Base-by-base conservation (phyloP, 2,888 invertebrate species). In the Microctonus aethiopoides region DNA sequence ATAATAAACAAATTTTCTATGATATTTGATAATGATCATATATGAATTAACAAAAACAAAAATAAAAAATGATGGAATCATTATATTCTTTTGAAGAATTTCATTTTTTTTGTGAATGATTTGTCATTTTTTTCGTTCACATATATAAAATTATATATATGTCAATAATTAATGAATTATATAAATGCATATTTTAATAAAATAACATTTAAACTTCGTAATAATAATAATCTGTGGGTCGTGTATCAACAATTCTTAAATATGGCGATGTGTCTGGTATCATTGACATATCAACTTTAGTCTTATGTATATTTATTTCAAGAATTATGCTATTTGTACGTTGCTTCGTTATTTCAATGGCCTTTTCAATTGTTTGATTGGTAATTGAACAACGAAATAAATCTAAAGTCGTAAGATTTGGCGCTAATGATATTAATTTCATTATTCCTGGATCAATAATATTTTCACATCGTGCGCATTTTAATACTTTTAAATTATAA, bases 271-370 rank as follows among this genome's bases (percentile, higher is more conserved):
- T 72, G 32, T 76, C 72, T n/a, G 69, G 64, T 29, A 74, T 61
- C 16, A 69, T 66, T 3, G 36, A 66, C 29, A 75, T 51, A 51
- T 76, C 67, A 7, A 70, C 65, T 39, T 70, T 22, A 4, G 81
- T 82, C 57, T 77, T 77, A 7, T 83, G 84, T 6, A 84, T 77
- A 10, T 78, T 79, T 24, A 86, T 76, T 67, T 79, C 83, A 7
- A 86, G 76, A n/a, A 83, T 72, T 5, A 70, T 70, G 52, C 81
- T 82, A 52, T 80, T 85, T 13, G 76, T 77, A 20, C 86, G 77
- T 39, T 57, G 74, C 29, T 74, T 78, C 1, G 83, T 83, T n/a
- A 77, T 71, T 13, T 74, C 74, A n/a, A 80, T 74, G 4, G 84
- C 85, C 0, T 71, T 74, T n/a, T 78, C 69, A 16, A 84, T 68